Evolutionary conservation across 2,113 vertebrate species (phyloP), one percentile per base, ranked within the genome.

Genomic region (Eulacestoma nigropectus): DNA sequence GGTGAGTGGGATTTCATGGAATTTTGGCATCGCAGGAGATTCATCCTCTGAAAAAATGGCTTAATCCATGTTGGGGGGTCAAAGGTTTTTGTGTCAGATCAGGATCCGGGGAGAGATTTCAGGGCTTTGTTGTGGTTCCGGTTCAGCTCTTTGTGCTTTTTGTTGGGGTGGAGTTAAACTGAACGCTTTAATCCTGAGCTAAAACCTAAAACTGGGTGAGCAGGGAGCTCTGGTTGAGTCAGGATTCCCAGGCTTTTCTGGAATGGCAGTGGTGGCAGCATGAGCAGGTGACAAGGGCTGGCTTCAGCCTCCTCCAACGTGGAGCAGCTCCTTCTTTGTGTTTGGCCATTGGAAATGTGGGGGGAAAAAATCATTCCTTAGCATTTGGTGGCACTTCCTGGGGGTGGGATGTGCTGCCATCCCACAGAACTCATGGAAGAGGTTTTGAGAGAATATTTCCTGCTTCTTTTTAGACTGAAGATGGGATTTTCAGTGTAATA

Each of bases 1-100:
- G 75, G 99, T 98, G 82, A 12, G 56, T 0, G 29, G 29, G n/a
- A 6, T 30, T 16, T 5, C 6, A 9, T 33, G 46, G 16, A 2
- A 32, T 49, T 39, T 8, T 32, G 74, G 9, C n/a, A 2, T 14
- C 47, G 3, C 9, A 3, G 74, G 18, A 42, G 42, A 16, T 25
- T 55, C 32, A 13, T 32, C 35, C 32, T 42, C 26, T 17, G n/a
- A 39, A 22, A 50, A 46, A 25, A 11, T 5, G 26, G 49, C 13
- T 52, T 32, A 4, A 26, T 50, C 27, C 10, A 2, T 6, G 10
- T 13, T 20, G 11, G 22, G 22, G 23, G n/a, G 37, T 29, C 3
- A 1, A 37, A 22, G 3, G 5, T 2, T 73, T 69, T 39, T 33
- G 16, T 37, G 68, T 19, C 29, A 9, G 19, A 7, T 69, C 18